Conservation (phyloP, 2,888 invertebrate species). For the Empis stercorea region DNA sequence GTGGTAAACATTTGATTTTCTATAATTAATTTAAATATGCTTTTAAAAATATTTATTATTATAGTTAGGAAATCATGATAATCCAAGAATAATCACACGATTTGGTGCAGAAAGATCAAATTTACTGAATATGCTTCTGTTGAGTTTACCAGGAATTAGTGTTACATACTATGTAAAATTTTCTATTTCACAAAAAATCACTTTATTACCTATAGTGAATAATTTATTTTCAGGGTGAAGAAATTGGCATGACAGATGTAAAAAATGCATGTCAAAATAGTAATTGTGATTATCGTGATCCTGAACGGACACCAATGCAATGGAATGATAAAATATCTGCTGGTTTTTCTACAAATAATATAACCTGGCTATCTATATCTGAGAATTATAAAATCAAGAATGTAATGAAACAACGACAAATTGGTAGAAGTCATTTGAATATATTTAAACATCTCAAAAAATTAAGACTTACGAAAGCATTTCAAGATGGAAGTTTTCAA, state of each 20-base stretch:
- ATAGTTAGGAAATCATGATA: constrained; percentile 51
- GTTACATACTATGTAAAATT: constrained; percentile 58
- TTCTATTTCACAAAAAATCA: too few relatives aligned
- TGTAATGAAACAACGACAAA: constrained; percentile 40
- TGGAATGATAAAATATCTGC: constrained; percentile 40
- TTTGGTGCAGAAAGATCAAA: constrained; percentile 51
- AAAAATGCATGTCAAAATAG: constrained; percentile 40
- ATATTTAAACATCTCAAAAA: constrained; percentile 38
- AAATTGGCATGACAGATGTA: constrained; percentile 48
- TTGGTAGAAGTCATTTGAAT: constrained; percentile 41
- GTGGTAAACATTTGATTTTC: constrained; percentile 41
- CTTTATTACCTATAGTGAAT: too few relatives aligned
- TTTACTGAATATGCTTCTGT: constrained; percentile 52
- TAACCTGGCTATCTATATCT: constrained; percentile 56
- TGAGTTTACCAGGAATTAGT: constrained; percentile 61
- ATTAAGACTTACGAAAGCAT: not conserved
- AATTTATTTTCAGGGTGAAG: constrained; percentile 43
- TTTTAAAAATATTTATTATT: not conserved
- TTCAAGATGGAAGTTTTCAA: too few relatives aligned
- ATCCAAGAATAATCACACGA: constrained; percentile 45
- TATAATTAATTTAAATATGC: too few relatives aligned
- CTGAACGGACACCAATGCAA: constrained; percentile 47
- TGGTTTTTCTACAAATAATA: constrained; percentile 45
- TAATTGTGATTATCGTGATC: constrained; percentile 37
- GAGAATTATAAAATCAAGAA: constrained; percentile 47